A percentile compares a stretch with the other conserved stretches of the same genome.
phyloP scores from a whole-genome alignment of 2,888 invertebrate species.

The Lamellibrachia columna region DNA sequence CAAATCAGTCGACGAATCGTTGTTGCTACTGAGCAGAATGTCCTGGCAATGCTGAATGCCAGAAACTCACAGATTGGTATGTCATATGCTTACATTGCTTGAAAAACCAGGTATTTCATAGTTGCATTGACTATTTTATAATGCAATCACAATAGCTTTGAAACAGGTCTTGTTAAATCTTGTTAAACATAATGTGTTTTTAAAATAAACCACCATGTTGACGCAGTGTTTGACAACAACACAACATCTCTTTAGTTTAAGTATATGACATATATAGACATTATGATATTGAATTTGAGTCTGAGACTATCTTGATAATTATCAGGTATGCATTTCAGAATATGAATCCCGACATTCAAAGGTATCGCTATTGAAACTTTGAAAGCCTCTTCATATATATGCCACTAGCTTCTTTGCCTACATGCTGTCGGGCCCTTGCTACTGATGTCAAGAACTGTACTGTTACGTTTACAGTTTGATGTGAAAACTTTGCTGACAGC shows the following conservation, averaged over 20 bases:
- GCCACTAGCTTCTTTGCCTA: no score
- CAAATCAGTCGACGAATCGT: constrained; percentile 53
- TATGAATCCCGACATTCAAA: background rate
- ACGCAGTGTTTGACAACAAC: background rate
- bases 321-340: background rate
- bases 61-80: constrained; percentile 60
- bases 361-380: background rate
- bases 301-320: background rate
- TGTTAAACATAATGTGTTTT: background rate
- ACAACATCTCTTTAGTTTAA: no score
- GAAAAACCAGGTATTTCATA: background rate
- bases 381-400: background rate
- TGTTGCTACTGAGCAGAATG: constrained; percentile 59
- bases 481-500: background rate
- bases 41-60: constrained; percentile 57
- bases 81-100: constrained; percentile 22
- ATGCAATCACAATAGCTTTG: background rate
- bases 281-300: background rate
- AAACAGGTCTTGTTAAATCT: no score
- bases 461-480: background rate
- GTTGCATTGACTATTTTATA: background rate
- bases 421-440: background rate
- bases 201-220: background rate
- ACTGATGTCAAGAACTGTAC: background rate
- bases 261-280: background rate